These are phyloP conservation scores for Drosophila nikananu DNA, from an alignment of 1,140 invertebrate genomes.

Conservation along the genomic window DNA sequence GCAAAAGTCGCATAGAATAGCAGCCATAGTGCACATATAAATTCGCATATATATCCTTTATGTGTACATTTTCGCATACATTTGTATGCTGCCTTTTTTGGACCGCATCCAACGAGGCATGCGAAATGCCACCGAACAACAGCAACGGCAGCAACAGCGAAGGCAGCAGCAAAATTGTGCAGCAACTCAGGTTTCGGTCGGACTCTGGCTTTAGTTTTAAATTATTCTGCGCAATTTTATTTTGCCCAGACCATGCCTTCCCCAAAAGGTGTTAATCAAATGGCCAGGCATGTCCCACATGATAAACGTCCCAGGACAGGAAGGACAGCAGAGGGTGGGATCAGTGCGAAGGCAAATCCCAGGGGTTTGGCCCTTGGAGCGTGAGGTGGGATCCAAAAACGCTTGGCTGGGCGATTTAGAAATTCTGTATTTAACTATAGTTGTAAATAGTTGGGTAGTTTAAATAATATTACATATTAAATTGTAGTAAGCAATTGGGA, in stretches of 20 bases:
- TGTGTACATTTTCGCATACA: constrained; percentile 1
- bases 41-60: constrained; percentile 12
- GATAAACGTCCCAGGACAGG: constrained; percentile 56
- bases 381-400: not conserved
- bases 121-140: constrained; percentile 67
- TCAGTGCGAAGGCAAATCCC: not conserved
- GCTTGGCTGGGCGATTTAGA: constrained; percentile 2
- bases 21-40: constrained; percentile 18
- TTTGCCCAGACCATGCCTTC: constrained; percentile 31
- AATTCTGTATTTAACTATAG: not conserved
- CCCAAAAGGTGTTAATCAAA: constrained; percentile 74
- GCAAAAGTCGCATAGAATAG: constrained; percentile 34
- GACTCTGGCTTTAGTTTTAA: constrained; percentile 31
- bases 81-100: constrained; percentile 18
- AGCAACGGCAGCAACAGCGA: not conserved
- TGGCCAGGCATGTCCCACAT: constrained; percentile 64
- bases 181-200: constrained; percentile 8
- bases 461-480: not conserved
- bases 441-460: not conserved
- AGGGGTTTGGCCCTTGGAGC: not conserved
- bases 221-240: constrained; percentile 59
- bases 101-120: constrained; percentile 66
- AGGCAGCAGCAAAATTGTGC: constrained; percentile 17
- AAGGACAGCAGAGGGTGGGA: not conserved
- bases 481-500: not conserved